Evolutionary conservation across 2,797 vertebrate species (phyloP), one percentile per base, ranked within the genome.

Genomic region (Chrysocyon brachyurus): DNA sequence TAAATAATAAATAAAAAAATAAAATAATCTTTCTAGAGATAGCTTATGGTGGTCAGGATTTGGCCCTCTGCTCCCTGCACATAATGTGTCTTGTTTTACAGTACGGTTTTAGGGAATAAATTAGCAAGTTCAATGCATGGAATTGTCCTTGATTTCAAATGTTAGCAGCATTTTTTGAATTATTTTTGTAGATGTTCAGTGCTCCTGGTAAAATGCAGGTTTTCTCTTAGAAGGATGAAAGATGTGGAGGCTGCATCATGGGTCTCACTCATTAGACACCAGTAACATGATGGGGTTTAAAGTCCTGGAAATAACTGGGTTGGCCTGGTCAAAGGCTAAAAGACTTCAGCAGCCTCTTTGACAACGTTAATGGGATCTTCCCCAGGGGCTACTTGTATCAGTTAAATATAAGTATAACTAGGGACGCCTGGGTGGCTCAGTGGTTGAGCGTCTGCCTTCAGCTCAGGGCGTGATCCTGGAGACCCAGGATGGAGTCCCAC

Each of bases 111-210:
- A 46, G 40, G 40, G 40, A 46, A 46, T 46, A 46, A 46, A 81
- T 33, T 56, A 57, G 28, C 9, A 33, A 26, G 6, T 93, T 94
- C 33, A 64, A 1, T 12, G 40, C n/a, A 36, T 26, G 19, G 28
- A 57, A 49, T 89, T 97, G 36, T 3, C 73, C 57, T 95, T 54
- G 54, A 87, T 64, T 88, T 83, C 49, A 89, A 57, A 66, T 72
- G 54, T 63, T 46, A 33, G 16, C 7, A 73, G 22, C 31, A 33
- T 57, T 70, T 40, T 70, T 36, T 70, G 66, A 61, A 36, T 89
- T 54, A 40, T 79, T 95, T 95, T 89, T 87, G 10, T 87, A 70
- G 26, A 12, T 79, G 19, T 85, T 64, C 17, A 40, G 22, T 77
- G 16, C 46, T 56, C 49, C 22, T 59, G 8, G 46, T 68, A 89